Percentiles rank a stretch among this genome's conserved stretches.
Evolutionary conservation across 2,888 invertebrate genomes (phyloP).

Genomic region (Gibbula magus): DNA sequence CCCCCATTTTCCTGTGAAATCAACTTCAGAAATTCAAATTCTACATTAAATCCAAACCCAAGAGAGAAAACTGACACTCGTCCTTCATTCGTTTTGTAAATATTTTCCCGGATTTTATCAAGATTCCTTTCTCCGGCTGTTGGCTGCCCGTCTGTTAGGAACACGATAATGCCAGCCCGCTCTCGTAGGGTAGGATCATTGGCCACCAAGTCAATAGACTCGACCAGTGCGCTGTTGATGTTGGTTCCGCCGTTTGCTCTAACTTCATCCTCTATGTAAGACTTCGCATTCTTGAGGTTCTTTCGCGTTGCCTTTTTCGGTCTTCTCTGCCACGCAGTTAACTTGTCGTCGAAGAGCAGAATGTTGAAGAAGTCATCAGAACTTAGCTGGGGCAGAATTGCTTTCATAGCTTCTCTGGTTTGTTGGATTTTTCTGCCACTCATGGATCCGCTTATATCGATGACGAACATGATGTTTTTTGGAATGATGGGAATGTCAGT

Average conservation of each 20-base stretch:
- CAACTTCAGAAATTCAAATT: slow-evolving; percentile 81
- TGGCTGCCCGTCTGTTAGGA: slow-evolving; percentile 76
- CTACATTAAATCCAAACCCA: slow-evolving; percentile 84
- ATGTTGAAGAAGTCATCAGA: slow-evolving; percentile 82
- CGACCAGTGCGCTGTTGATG: slow-evolving; percentile 81
- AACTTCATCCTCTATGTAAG: slow-evolving; percentile 32
- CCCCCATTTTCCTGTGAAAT: slow-evolving; percentile 82
- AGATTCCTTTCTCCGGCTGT: slow-evolving; percentile 70
- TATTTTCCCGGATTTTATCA: slow-evolving; percentile 58
- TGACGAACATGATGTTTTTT: slow-evolving; percentile 84
- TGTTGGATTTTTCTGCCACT: slow-evolving; percentile 82
- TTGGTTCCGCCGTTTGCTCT: slow-evolving; percentile 79
- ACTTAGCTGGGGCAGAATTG: slow-evolving; percentile 81
- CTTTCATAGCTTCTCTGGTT: slow-evolving; percentile 81
- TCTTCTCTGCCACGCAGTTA: slow-evolving; percentile 33
- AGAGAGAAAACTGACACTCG: slow-evolving; percentile 80
- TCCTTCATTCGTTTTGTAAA: slow-evolving; percentile 44
- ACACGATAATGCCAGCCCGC: slow-evolving; percentile 70
- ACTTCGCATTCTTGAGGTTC: slow-evolving; percentile 41
- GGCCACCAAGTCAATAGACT: slow-evolving; percentile 76
- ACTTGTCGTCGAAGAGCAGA: slow-evolving; percentile 78
- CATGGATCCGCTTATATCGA: slow-evolving; percentile 87
- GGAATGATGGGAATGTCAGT: slow-evolving; percentile 35
- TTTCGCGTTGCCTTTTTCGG: slow-evolving; percentile 35
- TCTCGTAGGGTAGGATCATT: no score